Conservation (phyloP, 2,113 vertebrate species). For the Uria lomvia region DNA sequence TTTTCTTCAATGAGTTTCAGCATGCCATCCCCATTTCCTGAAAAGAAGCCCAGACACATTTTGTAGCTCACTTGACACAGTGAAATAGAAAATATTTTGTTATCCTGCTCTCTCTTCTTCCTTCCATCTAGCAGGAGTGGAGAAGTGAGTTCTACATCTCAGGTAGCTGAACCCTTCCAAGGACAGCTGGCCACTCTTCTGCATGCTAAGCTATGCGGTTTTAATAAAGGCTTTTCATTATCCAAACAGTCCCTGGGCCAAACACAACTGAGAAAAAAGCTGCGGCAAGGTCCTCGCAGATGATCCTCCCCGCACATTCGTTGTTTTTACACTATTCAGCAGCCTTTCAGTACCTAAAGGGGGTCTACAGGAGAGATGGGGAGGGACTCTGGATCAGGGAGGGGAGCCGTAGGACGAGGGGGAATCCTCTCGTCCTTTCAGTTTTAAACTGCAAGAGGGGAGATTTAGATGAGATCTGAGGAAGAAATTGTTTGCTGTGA, state of each 20-base stretch:
- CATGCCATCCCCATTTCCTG: slow-evolving; percentile 82
- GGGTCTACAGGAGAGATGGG: too few relatives aligned
- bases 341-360: too few relatives aligned
- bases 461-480: too few relatives aligned
- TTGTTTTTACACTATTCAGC: not conserved
- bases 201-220: not conserved
- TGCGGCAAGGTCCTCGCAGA: not conserved
- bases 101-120: not conserved
- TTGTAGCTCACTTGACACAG: not conserved
- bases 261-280: not conserved
- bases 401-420: too few relatives aligned
- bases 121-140: not conserved
- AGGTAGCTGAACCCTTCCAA: not conserved
- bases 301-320: not conserved
- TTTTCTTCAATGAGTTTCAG: slow-evolving; percentile 79
- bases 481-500: too few relatives aligned
- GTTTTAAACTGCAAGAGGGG: too few relatives aligned
- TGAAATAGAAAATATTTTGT: not conserved
- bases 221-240: not conserved
- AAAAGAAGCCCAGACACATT: not conserved
- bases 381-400: too few relatives aligned
- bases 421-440: too few relatives aligned
- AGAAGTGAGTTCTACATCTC: not conserved
- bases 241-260: not conserved
- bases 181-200: not conserved